Conservation (phyloP, 1,140 invertebrate genomes). For the Papilio machaon region DNA sequence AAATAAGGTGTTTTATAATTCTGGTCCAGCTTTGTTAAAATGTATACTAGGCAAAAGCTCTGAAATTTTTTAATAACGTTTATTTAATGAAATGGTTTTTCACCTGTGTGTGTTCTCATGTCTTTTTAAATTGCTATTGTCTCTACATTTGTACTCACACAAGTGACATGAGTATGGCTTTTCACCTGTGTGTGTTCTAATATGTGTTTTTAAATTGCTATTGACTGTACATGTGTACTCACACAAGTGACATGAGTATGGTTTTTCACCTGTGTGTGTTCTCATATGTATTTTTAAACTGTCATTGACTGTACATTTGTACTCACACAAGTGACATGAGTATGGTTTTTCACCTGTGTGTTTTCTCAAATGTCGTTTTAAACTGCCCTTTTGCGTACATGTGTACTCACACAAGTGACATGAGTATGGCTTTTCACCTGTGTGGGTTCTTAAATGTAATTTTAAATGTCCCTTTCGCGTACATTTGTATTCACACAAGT, state of each 20-base stretch:
- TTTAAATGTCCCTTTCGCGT: not conserved
- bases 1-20: too few relatives aligned
- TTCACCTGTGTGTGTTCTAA: not conserved
- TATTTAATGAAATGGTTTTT: not conserved
- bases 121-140: not conserved
- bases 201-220: not conserved
- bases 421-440: not conserved
- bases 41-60: too few relatives aligned
- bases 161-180: not conserved
- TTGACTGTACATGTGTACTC: not conserved
- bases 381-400: not conserved
- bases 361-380: not conserved
- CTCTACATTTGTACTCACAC: not conserved
- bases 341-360: constrained; percentile 4
- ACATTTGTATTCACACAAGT: constrained; percentile 4
- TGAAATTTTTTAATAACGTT: not conserved
- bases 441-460: not conserved
- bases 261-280: constrained; percentile 11
- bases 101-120: not conserved
- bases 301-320: not conserved
- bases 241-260: not conserved
- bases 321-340: constrained; percentile 8
- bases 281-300: not conserved
- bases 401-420: constrained; percentile 16
- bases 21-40: too few relatives aligned